Evolutionary conservation across 2,888 invertebrate genomes (phyloP).

Genomic region (Flexamia atlantica): DNA sequence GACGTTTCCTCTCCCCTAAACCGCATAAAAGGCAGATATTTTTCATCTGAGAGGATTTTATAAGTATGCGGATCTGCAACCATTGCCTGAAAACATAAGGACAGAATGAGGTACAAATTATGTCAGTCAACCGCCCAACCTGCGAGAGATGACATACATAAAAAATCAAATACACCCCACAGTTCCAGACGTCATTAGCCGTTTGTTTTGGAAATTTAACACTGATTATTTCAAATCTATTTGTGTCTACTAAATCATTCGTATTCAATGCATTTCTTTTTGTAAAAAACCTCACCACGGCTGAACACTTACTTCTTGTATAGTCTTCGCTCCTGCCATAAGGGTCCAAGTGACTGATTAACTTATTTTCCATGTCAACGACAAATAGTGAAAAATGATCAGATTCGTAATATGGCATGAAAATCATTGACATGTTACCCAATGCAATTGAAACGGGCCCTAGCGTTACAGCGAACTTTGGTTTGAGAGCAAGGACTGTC

Average conservation of each 20-base stretch:
- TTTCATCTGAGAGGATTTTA: background rate
- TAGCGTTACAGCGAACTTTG: background rate
- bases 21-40: background rate
- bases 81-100: conserved; percentile 2
- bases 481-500: background rate
- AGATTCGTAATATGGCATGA: background rate
- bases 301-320: background rate
- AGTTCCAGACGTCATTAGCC: background rate
- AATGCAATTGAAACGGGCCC: background rate
- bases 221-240: background rate
- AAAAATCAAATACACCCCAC: background rate
- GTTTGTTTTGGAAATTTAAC: background rate
- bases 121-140: background rate
- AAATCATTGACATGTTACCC: background rate
- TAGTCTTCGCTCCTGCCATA: background rate
- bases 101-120: background rate
- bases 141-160: background rate
- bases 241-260: background rate
- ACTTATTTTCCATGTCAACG: background rate
- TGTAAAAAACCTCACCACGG: background rate
- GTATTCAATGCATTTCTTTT: background rate
- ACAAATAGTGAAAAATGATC: background rate
- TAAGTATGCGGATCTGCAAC: background rate
- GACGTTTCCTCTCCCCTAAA: background rate
- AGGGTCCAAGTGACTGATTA: background rate